These are phyloP conservation scores for Pomatostomus ruficeps DNA, from an alignment of 2,113 vertebrate genomes.

Conservation along the genomic window DNA sequence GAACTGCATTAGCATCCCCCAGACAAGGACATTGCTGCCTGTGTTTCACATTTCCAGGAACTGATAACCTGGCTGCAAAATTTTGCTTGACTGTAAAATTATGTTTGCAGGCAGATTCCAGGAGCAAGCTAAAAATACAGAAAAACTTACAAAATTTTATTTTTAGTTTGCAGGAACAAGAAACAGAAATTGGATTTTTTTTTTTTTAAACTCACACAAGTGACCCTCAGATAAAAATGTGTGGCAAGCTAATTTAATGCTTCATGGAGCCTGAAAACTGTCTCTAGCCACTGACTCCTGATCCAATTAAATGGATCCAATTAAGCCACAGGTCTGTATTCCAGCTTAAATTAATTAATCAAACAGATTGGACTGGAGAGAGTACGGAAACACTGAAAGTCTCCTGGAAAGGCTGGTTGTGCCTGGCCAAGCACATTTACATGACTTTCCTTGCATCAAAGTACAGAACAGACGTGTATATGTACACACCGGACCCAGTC, in stretches of 20 bases:
- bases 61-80: conserved; percentile 20
- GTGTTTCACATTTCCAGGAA: neutral
- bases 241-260: neutral
- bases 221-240: neutral
- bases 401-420: neutral
- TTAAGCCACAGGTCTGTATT: neutral
- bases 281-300: neutral
- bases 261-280: neutral
- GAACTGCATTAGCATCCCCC: conserved; percentile 59
- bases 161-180: neutral
- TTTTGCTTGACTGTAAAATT: neutral
- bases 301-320: neutral
- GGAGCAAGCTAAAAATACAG: neutral
- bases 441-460: neutral
- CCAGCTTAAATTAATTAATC: neutral
- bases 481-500: neutral
- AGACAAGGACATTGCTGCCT: neutral
- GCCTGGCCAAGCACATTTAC: neutral
- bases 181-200: neutral
- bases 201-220: neutral
- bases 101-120: neutral
- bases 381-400: neutral
- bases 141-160: neutral
- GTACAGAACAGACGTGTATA: neutral
- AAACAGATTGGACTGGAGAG: neutral